Base-by-base conservation (phyloP, 2,113 vertebrate species). In the Heliornis fulica region DNA sequence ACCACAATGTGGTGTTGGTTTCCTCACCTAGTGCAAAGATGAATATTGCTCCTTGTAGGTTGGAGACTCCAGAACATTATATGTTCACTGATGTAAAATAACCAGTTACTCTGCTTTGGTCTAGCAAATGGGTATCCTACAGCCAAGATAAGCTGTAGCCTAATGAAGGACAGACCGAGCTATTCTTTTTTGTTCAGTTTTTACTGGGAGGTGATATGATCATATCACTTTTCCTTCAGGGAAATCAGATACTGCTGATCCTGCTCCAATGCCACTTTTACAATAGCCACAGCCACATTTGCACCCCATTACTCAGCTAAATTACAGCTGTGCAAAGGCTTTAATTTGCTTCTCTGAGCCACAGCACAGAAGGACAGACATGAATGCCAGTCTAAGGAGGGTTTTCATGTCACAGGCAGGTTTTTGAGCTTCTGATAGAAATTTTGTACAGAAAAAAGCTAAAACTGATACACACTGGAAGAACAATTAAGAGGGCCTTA, bases 241-340 rank as follows among this genome's bases (percentile, higher is more conserved):
- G 87, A 93, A 89, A 91, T 36, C 25, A 82, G 65, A 89, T 79
- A 82, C 60, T 68, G 41, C 61, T 92, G 72, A 94, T 89, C 19
- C 31, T 84, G 36, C 89, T 95, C 86, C 61, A 87, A 20, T 48
- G 69, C 4, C 16, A 43, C 43, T 94, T 92, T 71, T 71, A 82
- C 29, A 90, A 87, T 28, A 92, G 46, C 17, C 22, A 54, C 51
- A 84, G 48, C 31, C 57, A 60, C 28, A 74, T 93, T 89, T 91
- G n/a, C 60, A 79, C 56, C 75, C 28, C n/a, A 60, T 76, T 87
- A 84, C 13, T 87, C 51, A 78, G 28, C 26, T 75, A 78, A 92
- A 87, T 89, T 81, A 74, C 57, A 34, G 34, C 46, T 66, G n/a
- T 90, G 21, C 17, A 77, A 59, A 78, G 43, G 28, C 23, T 23